Conservation (phyloP, 2,113 vertebrate genomes). For the Panthera uncia region DNA sequence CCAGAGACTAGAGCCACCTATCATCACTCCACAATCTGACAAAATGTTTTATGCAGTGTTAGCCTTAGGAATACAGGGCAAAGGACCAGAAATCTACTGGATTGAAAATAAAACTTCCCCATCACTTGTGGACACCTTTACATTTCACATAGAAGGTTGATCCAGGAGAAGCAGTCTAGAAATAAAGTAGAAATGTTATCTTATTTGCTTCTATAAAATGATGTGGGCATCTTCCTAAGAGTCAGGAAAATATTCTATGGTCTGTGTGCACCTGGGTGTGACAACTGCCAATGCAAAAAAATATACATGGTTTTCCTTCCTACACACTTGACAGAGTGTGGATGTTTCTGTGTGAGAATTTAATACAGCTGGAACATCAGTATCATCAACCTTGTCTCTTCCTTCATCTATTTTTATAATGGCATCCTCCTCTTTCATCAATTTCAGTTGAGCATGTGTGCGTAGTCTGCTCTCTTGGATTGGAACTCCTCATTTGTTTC, state of each 20-base stretch:
- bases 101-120: slow-evolving; percentile 15
- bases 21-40: background rate
- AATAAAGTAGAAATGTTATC: background rate
- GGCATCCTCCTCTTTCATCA: background rate
- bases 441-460: background rate
- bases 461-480: background rate
- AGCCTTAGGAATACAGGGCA: background rate
- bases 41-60: background rate
- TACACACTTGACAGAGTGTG: background rate
- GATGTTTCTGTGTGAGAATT: background rate
- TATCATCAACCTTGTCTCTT: background rate
- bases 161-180: background rate
- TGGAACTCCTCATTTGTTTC: background rate
- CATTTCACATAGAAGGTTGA: background rate
- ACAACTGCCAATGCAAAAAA: background rate
- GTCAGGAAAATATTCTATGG: background rate
- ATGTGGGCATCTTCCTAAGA: background rate
- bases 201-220: background rate
- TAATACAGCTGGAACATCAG: background rate
- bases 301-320: background rate
- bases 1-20: background rate
- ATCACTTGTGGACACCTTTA: background rate
- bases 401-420: background rate
- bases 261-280: background rate
- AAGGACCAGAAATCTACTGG: background rate